phyloP scores from a whole-genome alignment of 2,888 invertebrate genomes.

The Lucinisca nassula region DNA sequence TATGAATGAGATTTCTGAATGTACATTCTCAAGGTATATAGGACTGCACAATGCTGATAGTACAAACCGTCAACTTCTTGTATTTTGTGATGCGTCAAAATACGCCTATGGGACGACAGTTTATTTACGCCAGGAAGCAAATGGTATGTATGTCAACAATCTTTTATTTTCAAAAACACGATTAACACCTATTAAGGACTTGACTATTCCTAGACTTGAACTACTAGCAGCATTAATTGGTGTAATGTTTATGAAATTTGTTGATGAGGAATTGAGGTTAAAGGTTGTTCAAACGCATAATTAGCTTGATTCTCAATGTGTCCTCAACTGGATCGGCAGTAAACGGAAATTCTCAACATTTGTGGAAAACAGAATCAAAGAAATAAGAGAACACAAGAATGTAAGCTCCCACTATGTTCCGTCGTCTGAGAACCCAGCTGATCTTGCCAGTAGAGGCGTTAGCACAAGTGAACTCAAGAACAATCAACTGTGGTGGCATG shows the following conservation, averaged over 20 bases:
- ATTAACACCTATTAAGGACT: slow-evolving; percentile 37
- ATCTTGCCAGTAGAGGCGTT: background rate
- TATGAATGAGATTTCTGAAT: no score
- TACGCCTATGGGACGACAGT: slow-evolving; percentile 6
- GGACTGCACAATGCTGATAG: no score
- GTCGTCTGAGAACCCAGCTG: no score
- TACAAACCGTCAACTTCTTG: background rate
- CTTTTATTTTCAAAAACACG: slow-evolving; percentile 47
- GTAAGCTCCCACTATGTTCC: no score
- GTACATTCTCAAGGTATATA: no score
- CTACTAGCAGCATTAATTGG: no score
- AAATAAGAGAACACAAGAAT: no score
- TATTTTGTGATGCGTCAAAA: slow-evolving; percentile 19
- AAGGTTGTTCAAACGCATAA: no score
- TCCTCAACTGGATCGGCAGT: background rate
- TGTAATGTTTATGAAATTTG: no score
- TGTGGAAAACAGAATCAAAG: background rate
- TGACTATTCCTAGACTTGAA: slow-evolving; percentile 52
- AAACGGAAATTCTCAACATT: background rate
- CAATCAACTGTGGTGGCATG: background rate
- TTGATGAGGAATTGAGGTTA: background rate
- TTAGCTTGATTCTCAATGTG: no score
- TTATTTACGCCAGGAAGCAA: slow-evolving; percentile 23
- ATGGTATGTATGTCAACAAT: background rate
- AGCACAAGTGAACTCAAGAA: background rate